A percentile compares a stretch with the other conserved stretches of the same genome.
Conservation (phyloP, 2,888 invertebrate genomes). For the Plebejus anna region DNA sequence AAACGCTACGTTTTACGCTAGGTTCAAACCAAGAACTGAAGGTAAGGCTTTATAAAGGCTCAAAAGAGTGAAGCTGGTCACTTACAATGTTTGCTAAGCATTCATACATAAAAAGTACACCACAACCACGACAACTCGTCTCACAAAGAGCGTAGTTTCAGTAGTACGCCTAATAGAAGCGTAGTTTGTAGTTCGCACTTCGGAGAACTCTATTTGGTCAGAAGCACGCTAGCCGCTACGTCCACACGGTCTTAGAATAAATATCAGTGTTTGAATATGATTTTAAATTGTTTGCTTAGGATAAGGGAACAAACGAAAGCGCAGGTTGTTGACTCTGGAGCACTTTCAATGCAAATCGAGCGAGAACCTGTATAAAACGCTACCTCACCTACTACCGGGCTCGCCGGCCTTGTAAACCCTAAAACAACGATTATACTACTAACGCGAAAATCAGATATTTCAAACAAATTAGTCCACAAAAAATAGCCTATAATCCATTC, state of each 20-base stretch:
- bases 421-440: not conserved
- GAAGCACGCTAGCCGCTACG: not conserved
- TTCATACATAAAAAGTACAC: not conserved
- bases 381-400: slow-evolving; percentile 1
- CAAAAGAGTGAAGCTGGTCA: not conserved
- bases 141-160: not conserved
- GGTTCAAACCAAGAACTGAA: too few species aligned
- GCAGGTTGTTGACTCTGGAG: slow-evolving; percentile 31
- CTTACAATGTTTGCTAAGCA: not conserved
- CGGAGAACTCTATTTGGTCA: not conserved
- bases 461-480: too few species aligned
- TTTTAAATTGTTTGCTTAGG: slow-evolving; percentile 23
- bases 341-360: slow-evolving; percentile 45
- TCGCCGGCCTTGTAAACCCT: not conserved
- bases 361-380: slow-evolving; percentile 40
- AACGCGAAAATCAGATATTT: too few species aligned
- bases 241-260: not conserved
- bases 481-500: too few species aligned
- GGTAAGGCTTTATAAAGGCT: not conserved
- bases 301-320: slow-evolving; percentile 32
- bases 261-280: not conserved
- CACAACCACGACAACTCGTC: not conserved
- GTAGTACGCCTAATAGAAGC: not conserved
- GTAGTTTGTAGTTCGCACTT: not conserved
- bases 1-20: too few species aligned